Evolutionary conservation across 2,888 invertebrate genomes (phyloP), one percentile per base, ranked within the genome.

Genomic region (Marasmarcha lunaedactyla): DNA sequence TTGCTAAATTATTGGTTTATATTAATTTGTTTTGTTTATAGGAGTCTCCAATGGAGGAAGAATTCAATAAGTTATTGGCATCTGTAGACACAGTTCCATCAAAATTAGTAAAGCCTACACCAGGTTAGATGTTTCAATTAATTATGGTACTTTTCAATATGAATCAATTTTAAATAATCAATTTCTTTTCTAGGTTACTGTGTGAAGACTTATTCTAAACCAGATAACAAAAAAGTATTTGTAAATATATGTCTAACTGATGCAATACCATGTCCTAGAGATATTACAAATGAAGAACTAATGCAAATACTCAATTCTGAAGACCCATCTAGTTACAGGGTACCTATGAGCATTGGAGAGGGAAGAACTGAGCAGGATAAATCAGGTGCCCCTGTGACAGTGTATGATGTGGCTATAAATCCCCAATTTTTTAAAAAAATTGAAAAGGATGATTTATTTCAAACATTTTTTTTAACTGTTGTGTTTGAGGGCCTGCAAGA

Each of bases 341-440:
- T 97, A 35, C 96, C 96, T 0, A 93, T 97, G 93, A 95, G 95
- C 63, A 90, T 97, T 47, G 95, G 95, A 0, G 91, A 91, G 58
- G 88, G 92, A 2, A 89, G 91, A 50, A 85, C 86, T 4, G 94
- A 94, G 57, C 71, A 79, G 14, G 95, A 95, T 63, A 95, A 93
- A 65, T 85, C 88, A 38, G 92, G 92, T 20, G 79, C 86, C 14
- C 87, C 88, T 0, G 90, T 91, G 27, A 87, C 88, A 42, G 93
- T 89, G 0, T 93, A 91, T 60, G 96, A 97, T 68, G 88, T 97
- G 15, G 93, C 94, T 1, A 87, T 97, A 25, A 91, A 94, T 69
- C 87, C 92, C 1, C 72, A 77, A 1, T 96, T 95, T 57, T 90
- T 90, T 56, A 79, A 85, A 20, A 94, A 94, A 84, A 88, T 94